phyloP scores from a whole-genome alignment of 1,140 invertebrate genomes.

The Schlechtendalia chinensis region DNA sequence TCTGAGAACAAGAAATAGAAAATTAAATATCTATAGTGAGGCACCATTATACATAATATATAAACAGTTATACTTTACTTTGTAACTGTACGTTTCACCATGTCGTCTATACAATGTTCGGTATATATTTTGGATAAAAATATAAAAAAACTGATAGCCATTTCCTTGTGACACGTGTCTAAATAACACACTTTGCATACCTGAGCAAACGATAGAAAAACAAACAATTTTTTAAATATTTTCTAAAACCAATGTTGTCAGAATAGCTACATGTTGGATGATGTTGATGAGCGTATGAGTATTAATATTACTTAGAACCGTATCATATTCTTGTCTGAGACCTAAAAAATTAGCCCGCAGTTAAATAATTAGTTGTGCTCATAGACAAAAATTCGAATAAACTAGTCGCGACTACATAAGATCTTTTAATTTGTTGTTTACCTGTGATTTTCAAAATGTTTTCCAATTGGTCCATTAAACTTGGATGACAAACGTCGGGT shows the following conservation, averaged over 20 bases:
- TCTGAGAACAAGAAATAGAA: background rate
- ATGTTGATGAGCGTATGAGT: conserved; percentile 4
- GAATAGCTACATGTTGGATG: conserved; percentile 13
- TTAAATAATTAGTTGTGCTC: too few species aligned
- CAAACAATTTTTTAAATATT: background rate
- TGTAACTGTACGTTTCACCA: background rate
- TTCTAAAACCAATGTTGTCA: background rate
- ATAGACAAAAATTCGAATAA: too few species aligned
- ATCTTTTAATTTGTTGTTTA: too few species aligned
- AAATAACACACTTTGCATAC: conserved; percentile 17
- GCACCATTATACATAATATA: background rate
- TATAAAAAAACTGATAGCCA: background rate
- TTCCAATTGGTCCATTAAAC: background rate
- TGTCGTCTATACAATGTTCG: conserved; percentile 19
- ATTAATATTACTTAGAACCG: background rate
- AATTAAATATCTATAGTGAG: background rate
- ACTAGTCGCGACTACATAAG: too few species aligned
- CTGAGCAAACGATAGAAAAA: background rate
- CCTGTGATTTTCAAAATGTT: conserved; percentile 5
- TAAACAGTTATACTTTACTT: conserved; percentile 9
- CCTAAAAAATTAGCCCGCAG: background rate
- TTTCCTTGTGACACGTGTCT: background rate
- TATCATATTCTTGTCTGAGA: background rate
- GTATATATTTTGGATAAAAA: conserved; percentile 7
- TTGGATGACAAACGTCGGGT: background rate